Evolutionary conservation across 2,888 invertebrate genomes (phyloP).

Genomic region (Drosophila koepferae): DNA sequence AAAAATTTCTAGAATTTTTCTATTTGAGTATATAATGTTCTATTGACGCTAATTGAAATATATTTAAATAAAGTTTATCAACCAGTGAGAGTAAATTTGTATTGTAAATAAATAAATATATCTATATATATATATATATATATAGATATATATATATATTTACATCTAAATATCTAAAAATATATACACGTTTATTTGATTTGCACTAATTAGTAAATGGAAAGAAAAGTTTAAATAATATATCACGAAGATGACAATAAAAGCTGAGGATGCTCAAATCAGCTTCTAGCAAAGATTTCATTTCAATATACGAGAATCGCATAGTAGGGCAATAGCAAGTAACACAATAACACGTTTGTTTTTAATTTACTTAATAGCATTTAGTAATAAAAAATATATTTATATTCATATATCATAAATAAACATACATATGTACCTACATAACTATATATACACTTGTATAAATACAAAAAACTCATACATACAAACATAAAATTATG

Average conservation of each 20-base stretch:
- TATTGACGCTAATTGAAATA: too few species aligned
- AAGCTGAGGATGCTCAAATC: background rate
- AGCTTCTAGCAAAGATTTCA: too few species aligned
- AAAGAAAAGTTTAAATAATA: background rate
- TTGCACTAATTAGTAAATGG: background rate
- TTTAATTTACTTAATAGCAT: too few species aligned
- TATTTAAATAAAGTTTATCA: background rate
- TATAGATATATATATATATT: too few species aligned
- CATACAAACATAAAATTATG: background rate
- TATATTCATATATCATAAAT: too few species aligned
- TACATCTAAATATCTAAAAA: background rate
- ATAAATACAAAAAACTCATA: background rate
- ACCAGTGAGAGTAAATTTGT: background rate
- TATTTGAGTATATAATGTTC: too few species aligned
- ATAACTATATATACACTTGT: too few species aligned
- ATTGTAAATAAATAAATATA: too few species aligned
- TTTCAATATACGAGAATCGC: background rate
- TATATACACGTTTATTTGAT: background rate
- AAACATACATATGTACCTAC: background rate
- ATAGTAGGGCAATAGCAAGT: background rate
- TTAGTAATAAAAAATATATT: too few species aligned
- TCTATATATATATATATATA: too few species aligned
- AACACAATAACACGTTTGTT: background rate
- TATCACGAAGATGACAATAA: background rate
- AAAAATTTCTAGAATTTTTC: too few species aligned